Conservation (phyloP, 2,888 invertebrate genomes). For the Calameuta idolon region DNA sequence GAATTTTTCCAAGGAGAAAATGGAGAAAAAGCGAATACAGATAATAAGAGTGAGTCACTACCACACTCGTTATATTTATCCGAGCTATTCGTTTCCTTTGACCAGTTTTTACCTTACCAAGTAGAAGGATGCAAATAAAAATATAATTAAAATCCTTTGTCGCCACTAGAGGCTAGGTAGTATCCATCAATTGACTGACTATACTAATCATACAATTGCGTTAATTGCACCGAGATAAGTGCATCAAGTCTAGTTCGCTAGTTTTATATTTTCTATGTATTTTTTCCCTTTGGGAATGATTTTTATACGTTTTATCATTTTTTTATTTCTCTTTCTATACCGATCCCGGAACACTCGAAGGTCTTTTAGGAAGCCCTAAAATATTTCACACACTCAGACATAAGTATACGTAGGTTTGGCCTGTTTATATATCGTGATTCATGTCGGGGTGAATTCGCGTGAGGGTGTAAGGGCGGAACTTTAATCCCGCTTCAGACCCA, state of each 20-base stretch:
- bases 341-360: background rate
- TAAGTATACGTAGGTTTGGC: background rate
- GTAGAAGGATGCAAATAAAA: background rate
- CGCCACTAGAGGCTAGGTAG: background rate
- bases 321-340: background rate
- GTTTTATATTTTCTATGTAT: background rate
- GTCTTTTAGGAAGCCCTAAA: background rate
- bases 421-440: background rate
- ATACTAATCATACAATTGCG: background rate
- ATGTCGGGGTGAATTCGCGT: background rate
- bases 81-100: background rate
- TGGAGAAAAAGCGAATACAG: background rate
- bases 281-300: background rate
- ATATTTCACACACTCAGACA: background rate
- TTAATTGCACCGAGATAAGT: background rate
- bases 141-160: background rate
- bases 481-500: conserved; percentile 24
- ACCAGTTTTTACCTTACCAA: background rate
- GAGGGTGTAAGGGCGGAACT: background rate
- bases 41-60: background rate
- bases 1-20: background rate
- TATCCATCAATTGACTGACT: no score
- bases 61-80: background rate
- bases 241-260: background rate
- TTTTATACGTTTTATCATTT: background rate